A percentile compares a stretch with the other conserved stretches of the same genome.
Conservation (phyloP, 2,888 invertebrate species). For the Drosophila algonquin region DNA sequence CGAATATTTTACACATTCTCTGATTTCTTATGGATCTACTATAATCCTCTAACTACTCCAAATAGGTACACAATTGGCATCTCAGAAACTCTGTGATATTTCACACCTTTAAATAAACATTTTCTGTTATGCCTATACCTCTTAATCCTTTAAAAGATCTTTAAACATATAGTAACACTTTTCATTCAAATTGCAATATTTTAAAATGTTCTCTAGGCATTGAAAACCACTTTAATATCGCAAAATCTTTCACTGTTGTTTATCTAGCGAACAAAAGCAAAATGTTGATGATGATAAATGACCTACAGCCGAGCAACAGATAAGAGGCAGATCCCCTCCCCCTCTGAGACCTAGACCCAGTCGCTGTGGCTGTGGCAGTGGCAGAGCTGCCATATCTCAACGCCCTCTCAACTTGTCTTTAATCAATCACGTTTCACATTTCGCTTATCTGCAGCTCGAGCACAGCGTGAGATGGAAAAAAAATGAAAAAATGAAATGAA, state of each 20-base stretch:
- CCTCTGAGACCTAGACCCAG: neutral
- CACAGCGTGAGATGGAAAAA: conserved; percentile 16
- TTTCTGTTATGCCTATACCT: no score
- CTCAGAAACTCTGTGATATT: no score
- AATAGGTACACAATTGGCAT: neutral
- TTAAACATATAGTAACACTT: no score
- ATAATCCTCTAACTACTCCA: no score
- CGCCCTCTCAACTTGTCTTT: conserved; percentile 23
- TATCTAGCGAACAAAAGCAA: neutral
- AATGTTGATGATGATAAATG: conserved; percentile 25
- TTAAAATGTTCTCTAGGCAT: neutral
- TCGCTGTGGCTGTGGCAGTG: neutral
- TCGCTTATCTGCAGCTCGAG: conserved; percentile 27
- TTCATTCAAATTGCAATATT: neutral
- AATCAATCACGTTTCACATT: conserved; percentile 52
- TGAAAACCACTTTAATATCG: neutral
- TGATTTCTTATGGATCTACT: no score
- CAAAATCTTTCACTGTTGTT: conserved; percentile 6
- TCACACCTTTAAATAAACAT: no score
- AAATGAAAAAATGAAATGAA: neutral
- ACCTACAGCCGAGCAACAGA: conserved; percentile 19
- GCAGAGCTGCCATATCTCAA: conserved; percentile 23
- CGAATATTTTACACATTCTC: no score
- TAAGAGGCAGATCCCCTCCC: neutral
- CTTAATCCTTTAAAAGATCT: no score